A percentile compares a stretch with the other conserved stretches of the same genome.
Evolutionary conservation across 2,888 invertebrate species (phyloP).

Genomic region (Apodemia hepburni): DNA sequence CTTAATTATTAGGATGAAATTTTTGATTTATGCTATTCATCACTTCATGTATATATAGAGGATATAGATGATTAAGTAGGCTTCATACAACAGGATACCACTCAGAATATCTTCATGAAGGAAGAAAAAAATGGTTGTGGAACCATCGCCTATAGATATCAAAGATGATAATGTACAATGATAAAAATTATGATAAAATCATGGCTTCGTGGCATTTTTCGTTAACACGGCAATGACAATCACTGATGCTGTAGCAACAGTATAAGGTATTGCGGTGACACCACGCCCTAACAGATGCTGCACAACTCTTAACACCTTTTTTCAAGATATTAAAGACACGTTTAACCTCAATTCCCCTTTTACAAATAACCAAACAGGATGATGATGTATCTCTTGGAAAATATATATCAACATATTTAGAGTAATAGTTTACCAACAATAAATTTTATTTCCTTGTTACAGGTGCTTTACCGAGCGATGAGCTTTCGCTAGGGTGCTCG

Average conservation of each 20-base stretch:
- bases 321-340: too few species aligned
- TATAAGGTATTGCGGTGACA: too few species aligned
- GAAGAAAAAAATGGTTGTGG: too few species aligned
- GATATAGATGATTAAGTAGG: too few species aligned
- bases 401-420: background rate
- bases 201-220: too few species aligned
- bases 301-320: too few species aligned
- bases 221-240: too few species aligned
- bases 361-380: background rate
- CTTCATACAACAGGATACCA: background rate
- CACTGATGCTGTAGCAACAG: background rate
- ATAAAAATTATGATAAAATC: too few species aligned
- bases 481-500: conserved; percentile 84
- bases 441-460: conserved; percentile 54
- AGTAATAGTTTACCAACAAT: background rate
- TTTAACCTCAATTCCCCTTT: background rate
- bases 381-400: background rate
- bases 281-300: too few species aligned
- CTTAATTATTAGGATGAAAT: background rate
- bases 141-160: too few species aligned
- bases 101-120: too few species aligned
- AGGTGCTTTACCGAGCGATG: conserved; percentile 91
- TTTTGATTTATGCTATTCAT: background rate
- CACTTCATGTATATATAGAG: background rate
- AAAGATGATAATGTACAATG: too few species aligned